Percentiles rank a stretch among this genome's conserved stretches.
These are phyloP conservation scores for Atlantisia rogersi DNA, from an alignment of 2,113 vertebrate genomes.

Conservation along the genomic window DNA sequence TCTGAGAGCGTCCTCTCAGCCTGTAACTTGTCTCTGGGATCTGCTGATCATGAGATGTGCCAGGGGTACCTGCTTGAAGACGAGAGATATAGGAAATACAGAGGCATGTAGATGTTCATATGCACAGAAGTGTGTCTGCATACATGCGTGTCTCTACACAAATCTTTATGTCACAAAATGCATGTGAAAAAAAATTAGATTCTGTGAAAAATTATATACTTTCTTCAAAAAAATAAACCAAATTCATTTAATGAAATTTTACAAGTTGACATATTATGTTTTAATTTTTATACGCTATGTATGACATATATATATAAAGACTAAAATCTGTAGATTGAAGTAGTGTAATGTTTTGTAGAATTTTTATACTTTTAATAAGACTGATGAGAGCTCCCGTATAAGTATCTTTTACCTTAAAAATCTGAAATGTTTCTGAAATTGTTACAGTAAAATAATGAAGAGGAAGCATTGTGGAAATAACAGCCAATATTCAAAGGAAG, in stretches of 20 bases:
- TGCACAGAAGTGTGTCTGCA: background rate
- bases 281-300: background rate
- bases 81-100: background rate
- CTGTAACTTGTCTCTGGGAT: background rate
- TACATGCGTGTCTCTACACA: background rate
- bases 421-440: background rate
- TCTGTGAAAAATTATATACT: background rate
- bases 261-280: background rate
- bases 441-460: background rate
- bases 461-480: background rate
- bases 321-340: background rate
- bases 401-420: background rate
- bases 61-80: background rate
- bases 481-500: background rate
- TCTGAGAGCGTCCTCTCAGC: background rate
- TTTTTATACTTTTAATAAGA: background rate
- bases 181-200: background rate
- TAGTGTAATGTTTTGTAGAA: background rate
- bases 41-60: background rate
- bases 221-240: background rate
- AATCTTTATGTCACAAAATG: background rate
- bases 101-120: background rate
- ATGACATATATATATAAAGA: background rate
- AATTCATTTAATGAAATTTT: background rate
- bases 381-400: background rate